Percentiles rank a stretch among this genome's conserved stretches.
phyloP scores from a whole-genome alignment of 2,888 invertebrate genomes.

The Caenorhabditis imperialis region DNA sequence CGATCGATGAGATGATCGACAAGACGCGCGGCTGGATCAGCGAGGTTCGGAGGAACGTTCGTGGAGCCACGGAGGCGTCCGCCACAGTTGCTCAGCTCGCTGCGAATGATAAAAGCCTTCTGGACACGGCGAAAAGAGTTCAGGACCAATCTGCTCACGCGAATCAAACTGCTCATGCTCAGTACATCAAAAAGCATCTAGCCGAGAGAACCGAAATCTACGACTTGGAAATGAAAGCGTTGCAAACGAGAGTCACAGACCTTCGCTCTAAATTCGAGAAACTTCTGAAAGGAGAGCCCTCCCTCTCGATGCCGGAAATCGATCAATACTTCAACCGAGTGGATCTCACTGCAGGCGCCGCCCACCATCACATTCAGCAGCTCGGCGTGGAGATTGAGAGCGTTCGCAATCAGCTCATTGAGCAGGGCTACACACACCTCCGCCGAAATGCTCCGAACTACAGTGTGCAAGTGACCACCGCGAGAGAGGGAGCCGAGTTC shows the following conservation, averaged over 20 bases:
- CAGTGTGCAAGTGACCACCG: background rate
- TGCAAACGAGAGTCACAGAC: constrained; percentile 36
- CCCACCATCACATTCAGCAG: constrained; percentile 19
- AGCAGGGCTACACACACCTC: constrained; percentile 49
- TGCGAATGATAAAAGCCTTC: constrained; percentile 25
- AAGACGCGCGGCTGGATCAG: constrained; percentile 38
- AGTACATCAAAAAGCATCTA: constrained; percentile 30
- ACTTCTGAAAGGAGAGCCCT: constrained; percentile 37
- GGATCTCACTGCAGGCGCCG: constrained; percentile 20
- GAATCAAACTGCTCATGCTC: constrained; percentile 32
- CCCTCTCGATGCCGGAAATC: constrained; percentile 37
- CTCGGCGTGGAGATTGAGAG: constrained; percentile 42
- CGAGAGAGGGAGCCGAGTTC: constrained; percentile 46
- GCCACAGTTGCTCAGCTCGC: constrained; percentile 15
- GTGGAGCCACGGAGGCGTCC: constrained; percentile 14
- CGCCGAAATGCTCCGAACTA: constrained; percentile 20
- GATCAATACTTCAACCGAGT: constrained; percentile 26
- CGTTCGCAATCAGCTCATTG: constrained; percentile 33
- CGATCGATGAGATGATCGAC: constrained; percentile 50
- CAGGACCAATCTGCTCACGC: constrained; percentile 37
- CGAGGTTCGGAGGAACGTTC: constrained; percentile 27
- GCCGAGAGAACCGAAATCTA: constrained; percentile 30
- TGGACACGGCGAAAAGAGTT: constrained; percentile 31
- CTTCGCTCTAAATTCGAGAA: constrained; percentile 30
- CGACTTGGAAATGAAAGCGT: constrained; percentile 25